Evolutionary conservation across 1,140 invertebrate genomes (phyloP).

Genomic region (Drosophila aff.): DNA sequence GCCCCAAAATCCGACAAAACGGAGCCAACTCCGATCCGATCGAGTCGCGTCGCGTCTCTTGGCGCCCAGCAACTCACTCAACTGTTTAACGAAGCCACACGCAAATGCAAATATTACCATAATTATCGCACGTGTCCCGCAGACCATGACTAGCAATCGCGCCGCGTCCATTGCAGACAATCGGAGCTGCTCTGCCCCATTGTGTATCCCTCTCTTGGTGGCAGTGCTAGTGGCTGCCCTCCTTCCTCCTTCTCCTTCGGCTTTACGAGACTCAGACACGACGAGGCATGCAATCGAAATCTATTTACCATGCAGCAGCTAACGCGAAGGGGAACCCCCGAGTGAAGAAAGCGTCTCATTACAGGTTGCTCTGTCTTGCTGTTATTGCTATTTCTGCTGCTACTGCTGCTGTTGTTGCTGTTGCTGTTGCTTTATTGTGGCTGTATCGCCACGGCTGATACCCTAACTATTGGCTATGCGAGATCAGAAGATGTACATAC

Average conservation of each 20-base stretch:
- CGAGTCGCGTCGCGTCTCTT: conserved; percentile 44
- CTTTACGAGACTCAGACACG: conserved; percentile 40
- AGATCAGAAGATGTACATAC: neutral
- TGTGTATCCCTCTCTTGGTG: conserved; percentile 2
- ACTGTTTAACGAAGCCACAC: conserved; percentile 82
- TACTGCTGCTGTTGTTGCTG: conserved; percentile 25
- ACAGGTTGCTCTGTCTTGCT: conserved; percentile 62
- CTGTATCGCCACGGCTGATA: conserved; percentile 12
- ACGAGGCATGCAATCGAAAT: conserved; percentile 77
- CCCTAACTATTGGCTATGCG: conserved; percentile 8
- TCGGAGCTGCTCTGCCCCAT: conserved; percentile 25
- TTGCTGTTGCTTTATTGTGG: conserved; percentile 15
- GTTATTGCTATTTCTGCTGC: conserved; percentile 52
- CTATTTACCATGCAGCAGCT: conserved; percentile 76
- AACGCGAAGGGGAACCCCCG: conserved; percentile 33
- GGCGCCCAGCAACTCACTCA: conserved; percentile 77
- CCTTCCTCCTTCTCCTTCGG: neutral
- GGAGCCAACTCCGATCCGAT: conserved; percentile 32
- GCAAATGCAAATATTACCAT: conserved; percentile 83
- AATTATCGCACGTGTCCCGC: conserved; percentile 77
- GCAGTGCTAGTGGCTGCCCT: neutral
- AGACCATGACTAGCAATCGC: conserved; percentile 83
- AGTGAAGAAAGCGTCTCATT: conserved; percentile 81
- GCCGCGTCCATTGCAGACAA: conserved; percentile 69
- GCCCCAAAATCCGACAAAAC: conserved; percentile 15